These are phyloP conservation scores for Hydriomena furcata DNA, from an alignment of 2,888 invertebrate species.

Conservation along the genomic window DNA sequence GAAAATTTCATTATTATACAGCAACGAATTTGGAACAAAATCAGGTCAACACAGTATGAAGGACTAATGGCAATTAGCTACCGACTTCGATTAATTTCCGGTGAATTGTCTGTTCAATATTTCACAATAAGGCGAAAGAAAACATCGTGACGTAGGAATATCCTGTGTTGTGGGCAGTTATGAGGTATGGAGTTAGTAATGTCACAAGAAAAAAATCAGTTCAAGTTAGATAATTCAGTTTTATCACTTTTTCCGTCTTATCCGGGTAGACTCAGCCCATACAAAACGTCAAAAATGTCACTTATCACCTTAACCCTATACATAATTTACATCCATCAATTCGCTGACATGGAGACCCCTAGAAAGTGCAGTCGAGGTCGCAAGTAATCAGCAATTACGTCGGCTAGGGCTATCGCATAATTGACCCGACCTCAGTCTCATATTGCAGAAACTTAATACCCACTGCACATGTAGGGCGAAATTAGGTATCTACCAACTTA, in stretches of 20 bases:
- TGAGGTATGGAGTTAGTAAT: too few relatives aligned
- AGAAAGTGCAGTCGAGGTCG: slow-evolving; percentile 4
- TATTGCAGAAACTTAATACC: slow-evolving; percentile 22
- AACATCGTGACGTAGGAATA: too few relatives aligned
- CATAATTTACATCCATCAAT: neutral
- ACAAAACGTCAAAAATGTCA: too few relatives aligned
- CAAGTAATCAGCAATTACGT: slow-evolving; percentile 12
- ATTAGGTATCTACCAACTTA: neutral
- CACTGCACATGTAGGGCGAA: slow-evolving; percentile 14
- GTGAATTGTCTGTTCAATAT: too few relatives aligned
- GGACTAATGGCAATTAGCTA: too few relatives aligned
- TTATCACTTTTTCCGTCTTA: too few relatives aligned
- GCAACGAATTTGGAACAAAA: neutral
- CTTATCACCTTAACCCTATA: neutral
- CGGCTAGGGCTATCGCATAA: slow-evolving; percentile 20
- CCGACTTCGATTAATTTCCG: too few relatives aligned
- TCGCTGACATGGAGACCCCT: slow-evolving; percentile 2
- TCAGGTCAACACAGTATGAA: neutral
- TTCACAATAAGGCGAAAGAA: too few relatives aligned
- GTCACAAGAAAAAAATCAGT: too few relatives aligned
- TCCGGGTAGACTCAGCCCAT: too few relatives aligned
- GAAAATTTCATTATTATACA: neutral
- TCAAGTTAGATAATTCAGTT: too few relatives aligned
- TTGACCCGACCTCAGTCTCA: slow-evolving; percentile 23
- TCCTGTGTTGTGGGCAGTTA: slow-evolving; percentile 1